phyloP scores from a whole-genome alignment of 2,113 vertebrate genomes.

The Petrocephalus zakoni region DNA sequence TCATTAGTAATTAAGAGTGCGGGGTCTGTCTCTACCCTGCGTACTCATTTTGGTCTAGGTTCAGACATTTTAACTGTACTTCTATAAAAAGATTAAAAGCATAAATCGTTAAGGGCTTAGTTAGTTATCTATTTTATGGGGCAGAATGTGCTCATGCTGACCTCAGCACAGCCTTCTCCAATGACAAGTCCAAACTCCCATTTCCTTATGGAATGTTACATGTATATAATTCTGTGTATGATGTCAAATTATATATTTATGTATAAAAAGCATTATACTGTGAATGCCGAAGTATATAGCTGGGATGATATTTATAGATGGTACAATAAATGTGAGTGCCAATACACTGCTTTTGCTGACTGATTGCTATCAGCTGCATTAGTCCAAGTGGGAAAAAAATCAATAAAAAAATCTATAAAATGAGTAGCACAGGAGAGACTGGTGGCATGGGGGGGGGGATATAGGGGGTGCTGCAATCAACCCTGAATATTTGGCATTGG shows the following conservation, averaged over 20 bases:
- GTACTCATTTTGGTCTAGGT: background rate
- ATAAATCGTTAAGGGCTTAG: background rate
- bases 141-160: background rate
- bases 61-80: background rate
- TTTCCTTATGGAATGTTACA: slow-evolving; percentile 13
- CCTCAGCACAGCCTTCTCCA: background rate
- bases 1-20: background rate
- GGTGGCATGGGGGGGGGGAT: background rate
- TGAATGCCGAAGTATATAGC: slow-evolving; percentile 19
- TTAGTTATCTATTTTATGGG: background rate
- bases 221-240: slow-evolving; percentile 21
- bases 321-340: slow-evolving; percentile 5
- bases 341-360: background rate
- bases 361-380: background rate
- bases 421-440: background rate
- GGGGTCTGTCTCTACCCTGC: background rate
- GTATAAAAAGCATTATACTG: slow-evolving; percentile 13
- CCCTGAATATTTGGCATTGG: background rate
- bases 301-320: background rate
- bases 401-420: background rate
- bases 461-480: background rate
- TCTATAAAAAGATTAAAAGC: background rate
- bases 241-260: slow-evolving; percentile 21
- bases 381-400: background rate
- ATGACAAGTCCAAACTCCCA: background rate